Conservation (phyloP, 2,888 invertebrate genomes). For the Onchidella celtica region DNA sequence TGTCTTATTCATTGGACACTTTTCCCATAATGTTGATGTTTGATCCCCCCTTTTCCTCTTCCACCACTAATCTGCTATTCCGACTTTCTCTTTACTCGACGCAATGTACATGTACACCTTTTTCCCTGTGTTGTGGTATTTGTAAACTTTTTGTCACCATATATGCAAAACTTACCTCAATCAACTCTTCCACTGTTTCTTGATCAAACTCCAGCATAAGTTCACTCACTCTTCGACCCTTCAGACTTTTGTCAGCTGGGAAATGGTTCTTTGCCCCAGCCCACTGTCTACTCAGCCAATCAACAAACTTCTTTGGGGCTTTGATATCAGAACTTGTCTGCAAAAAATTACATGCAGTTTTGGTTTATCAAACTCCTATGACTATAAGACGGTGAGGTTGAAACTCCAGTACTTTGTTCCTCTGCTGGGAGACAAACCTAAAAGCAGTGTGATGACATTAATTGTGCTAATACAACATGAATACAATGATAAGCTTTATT, state of each 20-base stretch:
- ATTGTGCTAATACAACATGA: not conserved
- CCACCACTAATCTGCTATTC: too few species aligned
- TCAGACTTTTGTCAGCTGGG: conserved; percentile 40
- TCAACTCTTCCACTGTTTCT: conserved; percentile 38
- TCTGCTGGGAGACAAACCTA: too few species aligned
- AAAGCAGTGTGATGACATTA: too few species aligned
- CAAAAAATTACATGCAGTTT: not conserved
- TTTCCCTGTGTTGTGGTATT: too few species aligned
- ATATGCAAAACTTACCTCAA: conserved; percentile 36
- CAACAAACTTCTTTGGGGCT: conserved; percentile 26
- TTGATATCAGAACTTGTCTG: not conserved
- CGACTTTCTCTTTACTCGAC: too few species aligned
- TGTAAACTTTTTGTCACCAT: not conserved
- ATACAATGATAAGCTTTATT: too few species aligned
- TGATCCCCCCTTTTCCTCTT: too few species aligned
- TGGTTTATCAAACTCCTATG: not conserved
- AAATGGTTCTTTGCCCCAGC: conserved; percentile 1
- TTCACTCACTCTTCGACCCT: conserved; percentile 39
- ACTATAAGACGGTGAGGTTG: too few species aligned
- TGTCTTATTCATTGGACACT: too few species aligned
- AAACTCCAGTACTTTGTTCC: too few species aligned
- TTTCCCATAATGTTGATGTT: too few species aligned
- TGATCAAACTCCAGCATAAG: conserved; percentile 24
- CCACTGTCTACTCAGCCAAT: conserved; percentile 29
- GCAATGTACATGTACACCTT: too few species aligned